Evolutionary conservation across 2,797 vertebrate genomes (phyloP).

Genomic region (Esox masquinongy): DNA sequence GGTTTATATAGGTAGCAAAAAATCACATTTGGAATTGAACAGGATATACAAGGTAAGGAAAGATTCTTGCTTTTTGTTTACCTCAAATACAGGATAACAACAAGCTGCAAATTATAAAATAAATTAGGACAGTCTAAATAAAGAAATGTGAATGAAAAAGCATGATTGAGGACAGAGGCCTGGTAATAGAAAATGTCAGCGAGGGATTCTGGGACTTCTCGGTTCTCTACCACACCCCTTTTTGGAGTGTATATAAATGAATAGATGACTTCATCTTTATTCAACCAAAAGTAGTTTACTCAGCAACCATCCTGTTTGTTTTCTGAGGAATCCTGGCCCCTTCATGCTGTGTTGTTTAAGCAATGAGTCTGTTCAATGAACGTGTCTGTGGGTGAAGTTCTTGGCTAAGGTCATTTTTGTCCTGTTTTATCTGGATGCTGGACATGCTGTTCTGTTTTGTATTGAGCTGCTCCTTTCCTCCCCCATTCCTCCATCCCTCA

Average conservation of each 20-base stretch:
- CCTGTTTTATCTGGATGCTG: neutral
- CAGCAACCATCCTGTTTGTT: no score
- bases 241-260: no score
- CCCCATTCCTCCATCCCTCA: neutral
- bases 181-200: neutral
- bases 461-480: neutral
- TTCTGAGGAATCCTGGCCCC: no score
- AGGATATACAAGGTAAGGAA: no score
- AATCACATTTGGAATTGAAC: no score
- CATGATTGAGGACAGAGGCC: neutral
- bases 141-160: neutral
- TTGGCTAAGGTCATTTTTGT: neutral
- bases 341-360: no score
- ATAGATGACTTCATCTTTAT: no score
- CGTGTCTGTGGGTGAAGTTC: neutral
- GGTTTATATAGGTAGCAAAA: no score
- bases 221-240: neutral
- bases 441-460: slow-evolving; percentile 1
- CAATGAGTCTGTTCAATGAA: no score
- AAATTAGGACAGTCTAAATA: neutral
- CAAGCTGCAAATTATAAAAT: neutral
- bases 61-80: no score
- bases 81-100: no score
- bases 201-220: neutral
- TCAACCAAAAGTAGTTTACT: no score